Evolutionary conservation across 2,888 invertebrate genomes (phyloP).

Genomic region (Sceliomorpha sp.): DNA sequence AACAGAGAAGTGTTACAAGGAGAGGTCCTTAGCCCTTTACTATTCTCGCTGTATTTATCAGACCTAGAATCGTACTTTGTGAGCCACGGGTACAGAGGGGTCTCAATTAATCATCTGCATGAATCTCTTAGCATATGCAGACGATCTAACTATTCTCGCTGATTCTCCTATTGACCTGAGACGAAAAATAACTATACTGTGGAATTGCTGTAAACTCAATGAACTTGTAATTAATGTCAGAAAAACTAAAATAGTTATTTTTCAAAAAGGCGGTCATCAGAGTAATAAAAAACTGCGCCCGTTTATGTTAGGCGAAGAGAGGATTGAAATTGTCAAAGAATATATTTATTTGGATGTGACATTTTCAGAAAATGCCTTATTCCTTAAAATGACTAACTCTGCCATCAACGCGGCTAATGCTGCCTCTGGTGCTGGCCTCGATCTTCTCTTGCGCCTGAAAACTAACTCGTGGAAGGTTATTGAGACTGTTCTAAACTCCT

Average conservation of each 20-base stretch:
- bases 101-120: slow-evolving; percentile 5
- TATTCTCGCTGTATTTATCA: too few relatives aligned
- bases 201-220: not conserved
- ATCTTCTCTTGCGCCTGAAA: not conserved
- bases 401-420: not conserved
- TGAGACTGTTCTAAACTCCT: slow-evolving; percentile 5
- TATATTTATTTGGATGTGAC: not conserved
- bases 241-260: slow-evolving; percentile 1
- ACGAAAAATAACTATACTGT: not conserved
- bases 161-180: not conserved
- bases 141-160: not conserved
- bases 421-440: not conserved
- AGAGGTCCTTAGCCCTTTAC: too few relatives aligned
- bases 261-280: slow-evolving; percentile 1
- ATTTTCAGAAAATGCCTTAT: not conserved
- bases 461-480: slow-evolving; percentile 12
- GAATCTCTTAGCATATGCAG: slow-evolving; percentile 2
- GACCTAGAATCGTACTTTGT: too few relatives aligned
- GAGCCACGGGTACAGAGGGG: slow-evolving; percentile 4
- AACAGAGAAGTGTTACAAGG: too few relatives aligned
- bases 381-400: not conserved
- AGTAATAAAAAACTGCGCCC: not conserved
- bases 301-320: not conserved
- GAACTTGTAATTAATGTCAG: not conserved
- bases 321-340: slow-evolving; percentile 1